Evolutionary conservation across 2,797 vertebrate genomes (phyloP).

Genomic region (Gobio occitaniae): DNA sequence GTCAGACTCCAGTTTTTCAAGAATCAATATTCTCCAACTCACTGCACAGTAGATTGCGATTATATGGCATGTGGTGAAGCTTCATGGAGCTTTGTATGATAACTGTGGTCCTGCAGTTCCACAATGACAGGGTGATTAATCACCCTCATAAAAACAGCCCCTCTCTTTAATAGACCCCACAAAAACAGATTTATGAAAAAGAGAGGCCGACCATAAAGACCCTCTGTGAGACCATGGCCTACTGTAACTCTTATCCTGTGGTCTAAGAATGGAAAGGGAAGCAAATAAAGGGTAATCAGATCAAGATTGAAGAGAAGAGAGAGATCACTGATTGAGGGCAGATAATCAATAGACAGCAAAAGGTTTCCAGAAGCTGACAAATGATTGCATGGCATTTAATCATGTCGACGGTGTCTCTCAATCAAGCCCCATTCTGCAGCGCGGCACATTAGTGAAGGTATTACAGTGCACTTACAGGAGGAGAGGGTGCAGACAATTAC

Average conservation of each 20-base stretch:
- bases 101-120: slow-evolving; percentile 48
- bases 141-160: slow-evolving; percentile 65
- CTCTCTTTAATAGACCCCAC: slow-evolving; percentile 69
- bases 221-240: slow-evolving; percentile 36
- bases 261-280: slow-evolving; percentile 18
- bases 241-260: slow-evolving; percentile 38
- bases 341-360: slow-evolving; percentile 79
- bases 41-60: slow-evolving; percentile 28
- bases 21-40: slow-evolving; percentile 50
- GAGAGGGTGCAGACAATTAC: slow-evolving; percentile 45
- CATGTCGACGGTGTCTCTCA: slow-evolving; percentile 82
- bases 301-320: slow-evolving; percentile 73
- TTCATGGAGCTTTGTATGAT: slow-evolving; percentile 56
- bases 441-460: slow-evolving; percentile 75
- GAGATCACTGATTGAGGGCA: slow-evolving; percentile 84
- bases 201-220: slow-evolving; percentile 41
- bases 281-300: slow-evolving; percentile 70
- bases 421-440: slow-evolving; percentile 81
- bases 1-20: slow-evolving; percentile 35
- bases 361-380: slow-evolving; percentile 75
- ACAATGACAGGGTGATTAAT: slow-evolving; percentile 60
- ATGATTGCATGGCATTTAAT: slow-evolving; percentile 81
- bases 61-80: slow-evolving; percentile 36
- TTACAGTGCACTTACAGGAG: slow-evolving; percentile 68
- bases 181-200: slow-evolving; percentile 73